Percentiles rank a stretch among this genome's conserved stretches.
These are phyloP conservation scores for Boulengeromyrus knoepffleri DNA, from an alignment of 2,113 vertebrate genomes.

Conservation along the genomic window DNA sequence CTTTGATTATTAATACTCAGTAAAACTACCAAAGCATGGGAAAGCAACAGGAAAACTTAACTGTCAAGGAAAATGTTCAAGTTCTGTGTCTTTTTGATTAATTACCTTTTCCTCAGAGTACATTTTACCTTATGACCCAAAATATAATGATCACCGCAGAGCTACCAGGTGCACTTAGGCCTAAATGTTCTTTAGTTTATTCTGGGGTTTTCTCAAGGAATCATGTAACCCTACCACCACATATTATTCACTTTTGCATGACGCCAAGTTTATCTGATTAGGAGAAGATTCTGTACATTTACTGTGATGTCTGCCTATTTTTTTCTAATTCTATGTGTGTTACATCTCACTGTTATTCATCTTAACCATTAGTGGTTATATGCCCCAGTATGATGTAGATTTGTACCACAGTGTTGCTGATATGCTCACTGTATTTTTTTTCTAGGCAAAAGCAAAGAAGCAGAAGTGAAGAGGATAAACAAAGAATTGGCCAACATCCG, in stretches of 20 bases:
- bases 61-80: neutral
- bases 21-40: neutral
- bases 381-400: neutral
- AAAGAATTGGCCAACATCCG: conserved; percentile 13
- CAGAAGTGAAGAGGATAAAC: conserved; percentile 14
- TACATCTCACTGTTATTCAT: neutral
- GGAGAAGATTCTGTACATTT: neutral
- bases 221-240: neutral
- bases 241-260: neutral
- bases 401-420: neutral
- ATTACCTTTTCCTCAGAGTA: neutral
- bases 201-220: neutral
- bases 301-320: neutral
- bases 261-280: neutral
- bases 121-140: neutral
- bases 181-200: neutral
- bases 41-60: neutral
- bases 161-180: neutral
- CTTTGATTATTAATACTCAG: neutral
- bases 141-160: neutral
- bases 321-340: neutral
- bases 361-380: neutral
- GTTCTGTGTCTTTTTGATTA: neutral
- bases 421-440: neutral
- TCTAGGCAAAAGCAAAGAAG: conserved; percentile 6